Evolutionary conservation across 2,797 vertebrate genomes (phyloP), one percentile per base, ranked within the genome.

Genomic region (Darevskia nairensis): DNA sequence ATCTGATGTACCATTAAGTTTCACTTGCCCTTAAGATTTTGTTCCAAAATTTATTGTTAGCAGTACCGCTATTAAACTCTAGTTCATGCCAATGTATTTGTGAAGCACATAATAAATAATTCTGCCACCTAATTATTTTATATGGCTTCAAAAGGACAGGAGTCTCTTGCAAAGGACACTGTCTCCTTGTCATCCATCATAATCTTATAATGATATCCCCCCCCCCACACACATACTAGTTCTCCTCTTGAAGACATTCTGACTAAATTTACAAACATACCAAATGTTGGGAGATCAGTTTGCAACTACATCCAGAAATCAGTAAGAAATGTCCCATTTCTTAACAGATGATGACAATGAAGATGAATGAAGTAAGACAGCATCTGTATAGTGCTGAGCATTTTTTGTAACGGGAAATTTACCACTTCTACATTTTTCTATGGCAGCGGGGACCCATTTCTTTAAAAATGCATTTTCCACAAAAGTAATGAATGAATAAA

Each of bases 41-140:
- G 15, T 17, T 35, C 44, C 23, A 19, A 35, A 50, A 71, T 83
- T 71, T 83, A 71, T 83, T 25, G 68, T 46, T 4, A 13, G 68
- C 44, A 25, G 82, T 21, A 13, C 82, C 46, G 50, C 66, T 23
- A 50, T 83, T 83, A 72, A 50, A 68, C 27, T 5, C 80, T 82
- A 68, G 66, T 35, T 44, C n/a, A 35, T 46, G 2, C 82, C 82
- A 72, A 25, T 83, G n/a, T 55, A 55, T 46, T 50, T 32, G 82
- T 11, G 23, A 83, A 29, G n/a, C 68, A 50, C 2, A 15, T 25
- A 61, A 61, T 50, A 50, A 72, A 72, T 19, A 50, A 83, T 55
- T 83, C 66, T 23, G 10, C 29, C 82, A 55, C 68, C 82, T 35
- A 71, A 83, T 83, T 55, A 72, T 55, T 71, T 83, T 72, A 72